These are phyloP conservation scores for Ctenicera cuprea DNA, from an alignment of 2,888 invertebrate species.

Conservation along the genomic window DNA sequence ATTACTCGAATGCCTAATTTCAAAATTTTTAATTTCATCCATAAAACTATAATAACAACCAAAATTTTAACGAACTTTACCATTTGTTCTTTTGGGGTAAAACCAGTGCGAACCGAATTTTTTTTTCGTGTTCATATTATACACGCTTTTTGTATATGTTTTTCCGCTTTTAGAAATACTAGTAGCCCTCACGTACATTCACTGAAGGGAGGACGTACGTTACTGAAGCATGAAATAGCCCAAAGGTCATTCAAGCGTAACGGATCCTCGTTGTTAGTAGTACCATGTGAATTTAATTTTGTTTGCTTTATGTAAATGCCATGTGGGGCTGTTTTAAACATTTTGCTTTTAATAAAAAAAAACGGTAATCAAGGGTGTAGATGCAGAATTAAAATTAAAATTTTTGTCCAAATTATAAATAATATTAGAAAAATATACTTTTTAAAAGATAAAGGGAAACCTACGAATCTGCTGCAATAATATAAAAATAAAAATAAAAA, in stretches of 20 bases:
- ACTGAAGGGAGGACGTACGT: constrained; percentile 7
- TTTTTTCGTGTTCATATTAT: constrained; percentile 1
- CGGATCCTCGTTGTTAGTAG: not conserved
- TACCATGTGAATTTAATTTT: constrained; percentile 1
- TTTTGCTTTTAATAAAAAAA: not conserved
- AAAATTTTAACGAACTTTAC: not conserved
- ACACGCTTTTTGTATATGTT: constrained; percentile 4
- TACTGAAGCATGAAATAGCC: constrained; percentile 28
- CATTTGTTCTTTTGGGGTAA: not conserved
- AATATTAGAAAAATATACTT: too few relatives aligned
- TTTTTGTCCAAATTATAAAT: too few relatives aligned
- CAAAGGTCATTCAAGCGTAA: constrained; percentile 1
- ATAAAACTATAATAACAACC: not conserved
- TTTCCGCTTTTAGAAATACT: constrained; percentile 18
- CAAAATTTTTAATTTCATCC: too few relatives aligned
- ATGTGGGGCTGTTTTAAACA: not conserved
- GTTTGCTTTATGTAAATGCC: constrained; percentile 4
- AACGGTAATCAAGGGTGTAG: not conserved
- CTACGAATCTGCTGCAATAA: too few relatives aligned
- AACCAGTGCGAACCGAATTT: not conserved
- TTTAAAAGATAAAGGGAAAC: too few relatives aligned
- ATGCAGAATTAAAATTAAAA: too few relatives aligned
- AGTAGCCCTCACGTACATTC: not conserved
- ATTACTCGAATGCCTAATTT: too few relatives aligned
- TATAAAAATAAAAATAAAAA: too few relatives aligned